Evolutionary conservation across 2,113 vertebrate genomes (phyloP).

Genomic region (Trematocara macrostoma): DNA sequence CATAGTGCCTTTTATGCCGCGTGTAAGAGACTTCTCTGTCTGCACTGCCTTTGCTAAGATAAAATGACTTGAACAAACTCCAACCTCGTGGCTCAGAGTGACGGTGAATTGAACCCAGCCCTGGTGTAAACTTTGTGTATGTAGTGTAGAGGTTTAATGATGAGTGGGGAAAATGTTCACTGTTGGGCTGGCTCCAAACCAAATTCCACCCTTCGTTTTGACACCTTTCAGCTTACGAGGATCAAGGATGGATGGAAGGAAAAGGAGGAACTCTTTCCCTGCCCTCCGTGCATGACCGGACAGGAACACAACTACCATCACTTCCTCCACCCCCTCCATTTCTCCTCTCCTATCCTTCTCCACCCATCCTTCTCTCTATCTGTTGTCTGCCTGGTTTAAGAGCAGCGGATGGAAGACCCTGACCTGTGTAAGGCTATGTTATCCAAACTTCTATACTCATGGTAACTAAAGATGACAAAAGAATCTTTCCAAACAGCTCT

Average conservation of each 20-base stretch:
- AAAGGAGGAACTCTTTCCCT: conserved; percentile 68
- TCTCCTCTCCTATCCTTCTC: conserved; percentile 49
- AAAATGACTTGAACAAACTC: not conserved
- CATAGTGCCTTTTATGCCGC: not conserved
- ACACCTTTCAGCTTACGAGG: conserved; percentile 99
- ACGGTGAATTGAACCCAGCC: conserved; percentile 49
- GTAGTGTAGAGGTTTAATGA: conserved; percentile 45
- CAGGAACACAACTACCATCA: conserved; percentile 40
- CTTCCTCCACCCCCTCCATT: conserved; percentile 33
- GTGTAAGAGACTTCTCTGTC: not conserved
- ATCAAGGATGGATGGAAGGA: conserved; percentile 80
- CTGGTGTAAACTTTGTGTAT: conserved; percentile 31
- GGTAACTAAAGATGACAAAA: conserved; percentile 78
- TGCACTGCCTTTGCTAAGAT: not conserved
- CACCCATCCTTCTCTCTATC: conserved; percentile 74
- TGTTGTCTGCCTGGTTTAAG: conserved; percentile 67
- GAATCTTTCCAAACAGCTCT: conserved; percentile 78
- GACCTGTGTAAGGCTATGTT: conserved; percentile 84
- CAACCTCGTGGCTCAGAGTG: not conserved
- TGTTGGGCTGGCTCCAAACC: conserved; percentile 82
- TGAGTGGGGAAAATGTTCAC: conserved; percentile 65
- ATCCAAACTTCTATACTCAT: conserved; percentile 90
- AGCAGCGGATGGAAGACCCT: conserved; percentile 81
- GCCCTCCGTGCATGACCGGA: conserved; percentile 69
- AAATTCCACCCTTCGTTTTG: conserved; percentile 99